phyloP scores from a whole-genome alignment of 2,888 invertebrate species.

The Euproctis similis region DNA sequence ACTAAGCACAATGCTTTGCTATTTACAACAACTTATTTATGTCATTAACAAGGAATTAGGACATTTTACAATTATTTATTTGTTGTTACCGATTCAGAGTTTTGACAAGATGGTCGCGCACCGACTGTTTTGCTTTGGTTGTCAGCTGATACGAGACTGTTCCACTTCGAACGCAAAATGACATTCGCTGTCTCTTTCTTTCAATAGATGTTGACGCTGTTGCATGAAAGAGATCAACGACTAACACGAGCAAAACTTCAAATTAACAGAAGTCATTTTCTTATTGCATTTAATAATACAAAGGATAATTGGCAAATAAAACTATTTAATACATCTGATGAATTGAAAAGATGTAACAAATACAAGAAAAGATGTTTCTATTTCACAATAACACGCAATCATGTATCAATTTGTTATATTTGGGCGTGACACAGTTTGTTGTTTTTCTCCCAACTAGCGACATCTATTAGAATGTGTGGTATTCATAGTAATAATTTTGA shows the following conservation, averaged over 20 bases:
- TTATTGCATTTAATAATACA: conserved; percentile 60
- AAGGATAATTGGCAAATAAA: conserved; percentile 50
- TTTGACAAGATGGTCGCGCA: conserved; percentile 78
- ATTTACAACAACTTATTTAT: conserved; percentile 57
- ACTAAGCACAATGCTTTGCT: conserved; percentile 62
- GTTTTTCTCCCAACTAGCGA: conserved; percentile 32
- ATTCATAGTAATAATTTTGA: conserved; percentile 7
- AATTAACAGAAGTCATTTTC: conserved; percentile 63
- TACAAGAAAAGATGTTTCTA: conserved; percentile 44
- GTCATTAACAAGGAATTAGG: conserved; percentile 68
- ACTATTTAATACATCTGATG: conserved; percentile 42
- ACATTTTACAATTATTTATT: conserved; percentile 73
- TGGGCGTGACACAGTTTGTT: conserved; percentile 55
- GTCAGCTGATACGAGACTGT: conserved; percentile 74
- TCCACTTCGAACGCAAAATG: conserved; percentile 44
- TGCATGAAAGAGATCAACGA: conserved; percentile 37
- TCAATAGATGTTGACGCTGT: conserved; percentile 2
- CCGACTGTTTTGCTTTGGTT: conserved; percentile 78
- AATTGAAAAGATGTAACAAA: conserved; percentile 51
- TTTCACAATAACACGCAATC: conserved; percentile 60
- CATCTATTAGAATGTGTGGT: conserved; percentile 37
- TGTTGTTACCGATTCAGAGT: conserved; percentile 71
- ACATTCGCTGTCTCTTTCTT: conserved; percentile 33
- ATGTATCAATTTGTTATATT: conserved; percentile 44
- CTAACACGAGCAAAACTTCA: conserved; percentile 44